These are phyloP conservation scores for Anguilla rostrata DNA, from an alignment of 2,113 vertebrate species.

Conservation along the genomic window DNA sequence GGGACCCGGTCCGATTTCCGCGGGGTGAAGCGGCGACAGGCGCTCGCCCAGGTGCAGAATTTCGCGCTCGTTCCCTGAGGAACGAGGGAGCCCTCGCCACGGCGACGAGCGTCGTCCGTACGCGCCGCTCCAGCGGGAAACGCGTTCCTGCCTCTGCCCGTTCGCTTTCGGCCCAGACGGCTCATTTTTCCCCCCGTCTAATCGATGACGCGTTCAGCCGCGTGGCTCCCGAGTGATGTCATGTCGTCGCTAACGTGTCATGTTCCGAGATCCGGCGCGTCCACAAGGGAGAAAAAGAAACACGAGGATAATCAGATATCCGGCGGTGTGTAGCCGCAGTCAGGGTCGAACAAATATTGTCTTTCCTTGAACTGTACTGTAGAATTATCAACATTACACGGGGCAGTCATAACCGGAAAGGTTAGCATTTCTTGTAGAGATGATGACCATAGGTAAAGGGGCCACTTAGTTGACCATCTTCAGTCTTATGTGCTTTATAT, in stretches of 20 bases:
- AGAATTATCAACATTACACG: background rate
- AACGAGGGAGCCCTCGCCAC: background rate
- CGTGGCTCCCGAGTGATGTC: background rate
- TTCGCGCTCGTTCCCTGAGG: background rate
- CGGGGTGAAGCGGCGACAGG: background rate
- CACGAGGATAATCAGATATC: background rate
- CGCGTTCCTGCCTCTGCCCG: background rate
- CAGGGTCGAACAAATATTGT: background rate
- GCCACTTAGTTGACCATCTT: too few species aligned
- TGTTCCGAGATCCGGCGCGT: background rate
- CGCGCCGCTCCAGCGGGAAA: background rate
- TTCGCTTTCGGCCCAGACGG: background rate
- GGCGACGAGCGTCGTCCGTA: background rate
- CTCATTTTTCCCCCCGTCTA: background rate
- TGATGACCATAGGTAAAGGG: background rate
- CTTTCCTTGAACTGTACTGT: background rate
- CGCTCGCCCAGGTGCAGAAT: background rate
- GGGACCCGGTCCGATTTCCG: background rate
- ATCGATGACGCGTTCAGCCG: background rate
- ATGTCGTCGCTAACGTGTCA: background rate
- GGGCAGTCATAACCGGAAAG: background rate
- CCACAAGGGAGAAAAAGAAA: background rate
- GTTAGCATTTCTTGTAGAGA: background rate
- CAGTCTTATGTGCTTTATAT: background rate
- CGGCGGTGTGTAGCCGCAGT: background rate